A percentile compares a stretch with the other conserved stretches of the same genome.
phyloP scores from a whole-genome alignment of 2,888 invertebrate species.

The Cantharis lateralis region DNA sequence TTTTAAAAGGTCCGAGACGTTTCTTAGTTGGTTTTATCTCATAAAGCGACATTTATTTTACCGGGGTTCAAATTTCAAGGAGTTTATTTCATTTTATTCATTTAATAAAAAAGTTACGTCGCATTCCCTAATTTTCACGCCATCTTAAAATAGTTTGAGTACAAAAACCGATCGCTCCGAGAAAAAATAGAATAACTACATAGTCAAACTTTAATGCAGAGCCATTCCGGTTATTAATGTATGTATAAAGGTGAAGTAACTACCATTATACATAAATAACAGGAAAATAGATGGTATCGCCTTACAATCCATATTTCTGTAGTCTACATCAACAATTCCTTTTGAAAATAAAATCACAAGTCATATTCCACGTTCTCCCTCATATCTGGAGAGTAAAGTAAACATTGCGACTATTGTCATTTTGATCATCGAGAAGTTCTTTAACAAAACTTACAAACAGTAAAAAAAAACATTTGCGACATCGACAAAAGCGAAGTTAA shows the following conservation, averaged over 20 bases:
- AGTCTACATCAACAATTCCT: slow-evolving; percentile 32
- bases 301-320: slow-evolving; percentile 35
- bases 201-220: neutral
- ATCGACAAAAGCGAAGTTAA: neutral
- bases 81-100: neutral
- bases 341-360: slow-evolving; percentile 19
- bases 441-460: neutral
- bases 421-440: neutral
- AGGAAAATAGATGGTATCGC: slow-evolving; percentile 36
- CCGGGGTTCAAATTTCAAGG: neutral
- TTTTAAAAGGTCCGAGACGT: slow-evolving; percentile 11
- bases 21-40: slow-evolving; percentile 5
- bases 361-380: neutral
- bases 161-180: neutral
- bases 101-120: neutral
- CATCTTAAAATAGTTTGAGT: neutral
- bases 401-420: neutral
- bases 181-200: neutral
- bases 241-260: neutral
- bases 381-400: neutral
- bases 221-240: neutral
- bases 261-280: slow-evolving; percentile 35
- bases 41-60: neutral
- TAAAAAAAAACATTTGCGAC: neutral
- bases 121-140: neutral